A percentile compares a stretch with the other conserved stretches of the same genome.
These are phyloP conservation scores for Australoheros scitulus DNA, from an alignment of 2,113 vertebrate genomes.

Conservation along the genomic window DNA sequence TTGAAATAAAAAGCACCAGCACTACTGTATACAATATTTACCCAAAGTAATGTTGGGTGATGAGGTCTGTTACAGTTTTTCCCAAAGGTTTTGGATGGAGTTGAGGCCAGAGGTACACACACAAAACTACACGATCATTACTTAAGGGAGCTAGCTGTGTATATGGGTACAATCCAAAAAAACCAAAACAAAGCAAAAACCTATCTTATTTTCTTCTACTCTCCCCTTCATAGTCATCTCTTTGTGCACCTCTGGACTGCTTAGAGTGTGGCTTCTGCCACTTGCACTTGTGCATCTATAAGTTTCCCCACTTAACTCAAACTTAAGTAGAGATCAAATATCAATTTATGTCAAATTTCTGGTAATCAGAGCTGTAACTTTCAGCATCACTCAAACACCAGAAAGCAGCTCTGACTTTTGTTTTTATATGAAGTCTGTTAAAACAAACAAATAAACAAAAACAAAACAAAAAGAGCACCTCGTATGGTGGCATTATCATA, in stretches of 20 bases:
- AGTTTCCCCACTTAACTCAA: not conserved
- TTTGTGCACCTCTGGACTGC: not conserved
- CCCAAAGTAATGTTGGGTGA: not conserved
- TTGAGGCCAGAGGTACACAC: not conserved
- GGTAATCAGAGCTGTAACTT: not conserved
- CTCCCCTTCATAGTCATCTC: not conserved
- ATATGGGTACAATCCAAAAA: not conserved
- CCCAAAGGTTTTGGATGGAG: not conserved
- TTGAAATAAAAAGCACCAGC: not conserved
- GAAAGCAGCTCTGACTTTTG: too few species aligned
- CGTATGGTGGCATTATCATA: too few species aligned
- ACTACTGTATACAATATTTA: not conserved
- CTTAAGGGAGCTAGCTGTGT: not conserved
- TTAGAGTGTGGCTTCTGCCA: not conserved
- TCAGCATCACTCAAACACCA: not conserved
- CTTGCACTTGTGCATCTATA: not conserved
- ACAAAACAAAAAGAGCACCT: too few species aligned
- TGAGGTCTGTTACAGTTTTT: not conserved
- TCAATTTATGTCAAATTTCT: not conserved
- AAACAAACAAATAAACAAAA: too few species aligned
- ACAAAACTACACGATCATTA: not conserved
- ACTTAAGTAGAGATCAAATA: not conserved
- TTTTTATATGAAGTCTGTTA: too few species aligned
- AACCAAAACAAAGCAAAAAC: too few species aligned
- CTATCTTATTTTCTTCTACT: too few species aligned